These are phyloP conservation scores for Ataeniobius toweri DNA, from an alignment of 2,797 vertebrate species.

Conservation along the genomic window DNA sequence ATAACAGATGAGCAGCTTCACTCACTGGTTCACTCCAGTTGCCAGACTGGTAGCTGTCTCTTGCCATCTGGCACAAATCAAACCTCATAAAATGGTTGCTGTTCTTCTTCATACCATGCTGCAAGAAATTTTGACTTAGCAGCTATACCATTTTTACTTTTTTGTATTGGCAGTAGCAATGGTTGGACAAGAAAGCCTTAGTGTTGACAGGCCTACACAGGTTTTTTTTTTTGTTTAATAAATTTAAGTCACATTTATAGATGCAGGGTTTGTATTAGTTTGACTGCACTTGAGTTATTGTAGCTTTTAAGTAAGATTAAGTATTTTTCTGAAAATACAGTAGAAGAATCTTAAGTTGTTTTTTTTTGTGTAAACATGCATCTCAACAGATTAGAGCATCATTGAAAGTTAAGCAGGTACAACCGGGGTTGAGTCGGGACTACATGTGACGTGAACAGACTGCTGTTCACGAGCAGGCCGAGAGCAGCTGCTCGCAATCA, in stretches of 20 bases:
- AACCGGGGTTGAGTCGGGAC: too few relatives aligned
- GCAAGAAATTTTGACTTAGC: not conserved
- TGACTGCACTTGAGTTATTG: not conserved
- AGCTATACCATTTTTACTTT: not conserved
- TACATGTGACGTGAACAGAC: too few relatives aligned
- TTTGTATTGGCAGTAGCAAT: too few relatives aligned
- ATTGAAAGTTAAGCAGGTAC: not conserved
- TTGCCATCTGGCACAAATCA: slow-evolving; percentile 13
- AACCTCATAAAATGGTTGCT: slow-evolving; percentile 20
- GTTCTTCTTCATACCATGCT: not conserved
- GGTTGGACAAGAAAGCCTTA: not conserved
- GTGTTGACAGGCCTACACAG: too few relatives aligned
- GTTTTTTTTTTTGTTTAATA: too few relatives aligned
- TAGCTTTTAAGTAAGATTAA: not conserved
- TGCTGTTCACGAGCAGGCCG: too few relatives aligned
- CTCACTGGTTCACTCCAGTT: slow-evolving; percentile 4
- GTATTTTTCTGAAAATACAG: not conserved
- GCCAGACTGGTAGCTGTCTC: not conserved
- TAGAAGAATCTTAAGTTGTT: not conserved
- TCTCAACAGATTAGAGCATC: not conserved
- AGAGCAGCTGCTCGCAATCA: too few relatives aligned
- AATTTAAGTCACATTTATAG: not conserved
- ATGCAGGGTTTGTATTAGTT: not conserved
- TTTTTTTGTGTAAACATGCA: not conserved
- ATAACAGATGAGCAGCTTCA: not conserved